Conservation (phyloP, 2,797 vertebrate genomes). For the Pseudotriccus pelzelni region DNA sequence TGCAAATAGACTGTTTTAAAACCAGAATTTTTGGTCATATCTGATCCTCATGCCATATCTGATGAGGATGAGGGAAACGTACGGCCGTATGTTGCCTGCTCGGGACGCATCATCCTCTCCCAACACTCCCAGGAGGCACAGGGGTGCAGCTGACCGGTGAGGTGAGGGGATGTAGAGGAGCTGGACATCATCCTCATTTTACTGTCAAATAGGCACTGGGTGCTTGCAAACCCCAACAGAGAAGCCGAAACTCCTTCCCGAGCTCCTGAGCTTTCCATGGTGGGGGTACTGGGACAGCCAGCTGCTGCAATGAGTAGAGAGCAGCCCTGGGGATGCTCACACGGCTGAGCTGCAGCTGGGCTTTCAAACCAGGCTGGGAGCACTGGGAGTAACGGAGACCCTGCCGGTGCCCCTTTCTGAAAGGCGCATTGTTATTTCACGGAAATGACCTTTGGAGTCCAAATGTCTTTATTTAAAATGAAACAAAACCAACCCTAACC, state of each 20-base stretch:
- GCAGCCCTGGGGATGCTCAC: not conserved
- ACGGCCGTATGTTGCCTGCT: fast-evolving
- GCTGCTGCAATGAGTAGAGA: not conserved
- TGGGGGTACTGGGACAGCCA: fast-evolving
- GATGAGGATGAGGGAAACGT: not conserved
- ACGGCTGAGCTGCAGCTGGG: not conserved
- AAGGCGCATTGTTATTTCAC: conserved; percentile 53
- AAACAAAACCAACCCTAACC: conserved; percentile 28
- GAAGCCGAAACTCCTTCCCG: fast-evolving
- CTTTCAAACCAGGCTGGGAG: not conserved
- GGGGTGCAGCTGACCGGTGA: not conserved
- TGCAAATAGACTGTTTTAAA: not conserved
- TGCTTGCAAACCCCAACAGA: not conserved
- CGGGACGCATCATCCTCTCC: not conserved
- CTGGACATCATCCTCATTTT: not conserved
- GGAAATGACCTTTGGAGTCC: conserved; percentile 55
- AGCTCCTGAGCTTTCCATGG: not conserved
- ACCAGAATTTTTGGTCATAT: not conserved
- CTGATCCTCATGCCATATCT: not conserved
- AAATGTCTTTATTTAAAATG: conserved; percentile 38
- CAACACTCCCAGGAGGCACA: not conserved
- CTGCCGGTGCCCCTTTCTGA: conserved; percentile 38
- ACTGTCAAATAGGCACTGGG: not conserved
- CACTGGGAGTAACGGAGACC: conserved; percentile 22
- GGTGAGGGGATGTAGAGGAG: no score